phyloP scores from a whole-genome alignment of 2,113 vertebrate genomes.

The Protobothrops mucrosquamatus region DNA sequence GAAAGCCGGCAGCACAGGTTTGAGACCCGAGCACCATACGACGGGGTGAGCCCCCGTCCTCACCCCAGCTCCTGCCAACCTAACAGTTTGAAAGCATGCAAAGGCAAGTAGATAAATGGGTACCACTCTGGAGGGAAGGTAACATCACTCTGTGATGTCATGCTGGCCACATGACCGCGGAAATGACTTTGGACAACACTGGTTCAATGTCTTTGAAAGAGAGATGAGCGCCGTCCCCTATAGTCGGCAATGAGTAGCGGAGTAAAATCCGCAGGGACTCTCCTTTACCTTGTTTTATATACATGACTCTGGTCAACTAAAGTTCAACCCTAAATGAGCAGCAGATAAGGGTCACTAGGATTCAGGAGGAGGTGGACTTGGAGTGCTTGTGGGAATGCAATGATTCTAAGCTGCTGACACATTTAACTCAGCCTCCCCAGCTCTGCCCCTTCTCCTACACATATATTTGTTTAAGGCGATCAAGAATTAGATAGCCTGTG shows the following conservation, averaged over 20 bases:
- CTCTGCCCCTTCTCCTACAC: neutral
- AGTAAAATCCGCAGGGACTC: too few species aligned
- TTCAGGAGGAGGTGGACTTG: neutral
- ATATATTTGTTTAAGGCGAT: constrained; percentile 25
- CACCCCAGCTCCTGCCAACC: neutral
- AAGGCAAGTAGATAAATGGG: neutral
- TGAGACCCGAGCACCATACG: neutral
- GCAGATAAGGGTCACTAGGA: neutral
- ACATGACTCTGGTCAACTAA: neutral
- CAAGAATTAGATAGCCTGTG: neutral
- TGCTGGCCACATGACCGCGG: neutral
- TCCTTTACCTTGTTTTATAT: neutral
- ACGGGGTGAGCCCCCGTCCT: too few species aligned
- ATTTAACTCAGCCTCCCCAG: neutral
- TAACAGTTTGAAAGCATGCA: neutral
- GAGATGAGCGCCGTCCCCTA: neutral
- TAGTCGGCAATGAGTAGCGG: neutral
- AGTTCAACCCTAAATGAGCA: neutral
- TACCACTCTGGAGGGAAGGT: neutral
- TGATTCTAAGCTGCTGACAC: neutral
- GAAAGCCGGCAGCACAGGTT: neutral
- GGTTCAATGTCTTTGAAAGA: neutral
- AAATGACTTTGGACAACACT: neutral
- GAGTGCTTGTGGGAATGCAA: neutral
- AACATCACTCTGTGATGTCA: neutral